Percentiles rank a stretch among this genome's conserved stretches.
These are phyloP conservation scores for Pseudoatta argentina DNA, from an alignment of 1,140 invertebrate species.

Conservation along the genomic window DNA sequence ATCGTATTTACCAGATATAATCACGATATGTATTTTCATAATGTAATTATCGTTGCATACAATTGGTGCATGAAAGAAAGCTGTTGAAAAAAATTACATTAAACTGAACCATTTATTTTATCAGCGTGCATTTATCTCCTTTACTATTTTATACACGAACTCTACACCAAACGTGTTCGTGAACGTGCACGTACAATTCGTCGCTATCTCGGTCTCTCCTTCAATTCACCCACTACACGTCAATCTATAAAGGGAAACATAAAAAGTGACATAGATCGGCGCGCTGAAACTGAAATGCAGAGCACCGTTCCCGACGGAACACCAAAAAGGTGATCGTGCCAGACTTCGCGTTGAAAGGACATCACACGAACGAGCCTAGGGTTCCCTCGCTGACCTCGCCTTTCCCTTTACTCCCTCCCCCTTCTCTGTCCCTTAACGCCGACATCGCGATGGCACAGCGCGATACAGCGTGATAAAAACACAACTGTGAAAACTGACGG, in stretches of 20 bases:
- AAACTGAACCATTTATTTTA: constrained; percentile 2
- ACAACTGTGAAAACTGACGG: constrained; percentile 72
- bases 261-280: constrained; percentile 44
- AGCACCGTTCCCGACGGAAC: constrained; percentile 9
- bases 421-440: background rate
- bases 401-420: too few species aligned
- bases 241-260: constrained; percentile 14
- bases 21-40: background rate
- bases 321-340: constrained; percentile 58
- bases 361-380: constrained; percentile 2
- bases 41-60: background rate
- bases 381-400: background rate
- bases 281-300: constrained; percentile 33
- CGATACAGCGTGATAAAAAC: constrained; percentile 77
- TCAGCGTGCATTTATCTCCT: background rate
- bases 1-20: background rate
- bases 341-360: constrained; percentile 33
- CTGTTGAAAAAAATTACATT: constrained; percentile 15
- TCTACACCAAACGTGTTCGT: background rate
- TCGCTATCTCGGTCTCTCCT: constrained; percentile 41
- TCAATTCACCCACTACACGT: constrained; percentile 23
- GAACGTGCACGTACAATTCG: constrained; percentile 11
- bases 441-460: constrained; percentile 65
- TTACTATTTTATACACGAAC: background rate
- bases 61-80: background rate